Evolutionary conservation across 2,888 invertebrate species (phyloP), one percentile per base, ranked within the genome.

Genomic region (Protula sp.): DNA sequence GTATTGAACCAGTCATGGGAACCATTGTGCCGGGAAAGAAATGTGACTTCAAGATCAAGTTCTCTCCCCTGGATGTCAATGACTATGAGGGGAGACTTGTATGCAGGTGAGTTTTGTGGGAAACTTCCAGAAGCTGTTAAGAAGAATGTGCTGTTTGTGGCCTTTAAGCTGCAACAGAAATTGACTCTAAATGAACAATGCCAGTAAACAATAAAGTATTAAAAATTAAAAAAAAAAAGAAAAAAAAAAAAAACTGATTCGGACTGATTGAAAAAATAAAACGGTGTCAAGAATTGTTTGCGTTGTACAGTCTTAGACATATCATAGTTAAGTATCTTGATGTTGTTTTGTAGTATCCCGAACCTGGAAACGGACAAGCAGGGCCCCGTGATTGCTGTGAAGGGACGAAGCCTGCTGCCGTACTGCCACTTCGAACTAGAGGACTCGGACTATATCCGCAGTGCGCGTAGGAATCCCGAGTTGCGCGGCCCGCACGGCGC

Each of bases 381-480:
- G 38, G 76, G 76, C 1, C 80, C 78, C 30, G 73, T 73, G 30
- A 64, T 81, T 38, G 70, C 70, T 5, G 76, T 88, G 47, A 79
- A 75, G 50, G 89, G 85, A 0, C 85, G 84, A 68, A 87, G 88
- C 63, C 71, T 87, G 55, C 82, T 88, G 64, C 88, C 89, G 0
- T 86, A 86, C 69, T 88, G 87, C 70, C 88, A 89, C 74, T 86
- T 89, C 69, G 87, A 88, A 66, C 81, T 88, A 51, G 85, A 86
- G 65, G 86, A 86, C 61, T 87, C 86, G 55, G 86, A 87, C 77
- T 87, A 88, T 74, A 73, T 88, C 45, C 64, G 74, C 26, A 70
- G 73, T 53, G 78, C 77, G 24, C 73, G 78, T 9, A 69, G 81
- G 9, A 76, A 80, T 57, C 77, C 81, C 2, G 78, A 78, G 58